Conservation (phyloP, 2,888 invertebrate genomes). For the Cheilosia vulpina region DNA sequence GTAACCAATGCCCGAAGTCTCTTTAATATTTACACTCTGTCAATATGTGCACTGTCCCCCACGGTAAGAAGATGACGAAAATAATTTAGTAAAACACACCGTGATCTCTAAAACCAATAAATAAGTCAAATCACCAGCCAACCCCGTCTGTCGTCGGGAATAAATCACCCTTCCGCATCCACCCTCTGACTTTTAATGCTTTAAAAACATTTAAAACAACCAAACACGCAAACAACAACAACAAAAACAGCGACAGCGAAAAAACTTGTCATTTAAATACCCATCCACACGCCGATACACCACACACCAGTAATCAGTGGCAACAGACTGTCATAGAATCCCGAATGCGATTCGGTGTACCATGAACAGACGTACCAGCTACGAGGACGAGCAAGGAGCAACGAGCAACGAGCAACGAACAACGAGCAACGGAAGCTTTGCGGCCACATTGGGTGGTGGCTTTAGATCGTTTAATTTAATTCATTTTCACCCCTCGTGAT, state of each 20-base stretch:
- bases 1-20: not conserved
- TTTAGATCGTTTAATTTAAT: constrained; percentile 74
- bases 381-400: not conserved
- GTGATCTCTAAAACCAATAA: constrained; percentile 57
- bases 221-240: constrained; percentile 18
- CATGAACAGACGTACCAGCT: constrained; percentile 10
- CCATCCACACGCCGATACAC: constrained; percentile 58
- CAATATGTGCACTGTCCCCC: constrained; percentile 22
- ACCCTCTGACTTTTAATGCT: constrained; percentile 40
- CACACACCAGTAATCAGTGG: constrained; percentile 53
- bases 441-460: constrained; percentile 54
- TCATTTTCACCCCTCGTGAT: constrained; percentile 72
- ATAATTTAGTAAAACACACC: constrained; percentile 60
- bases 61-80: constrained; percentile 47
- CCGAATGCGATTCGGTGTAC: constrained; percentile 33
- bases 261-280: constrained; percentile 69
- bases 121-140: constrained; percentile 69
- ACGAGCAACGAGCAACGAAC: not conserved
- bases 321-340: constrained; percentile 58
- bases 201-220: constrained; percentile 63
- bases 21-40: constrained; percentile 54
- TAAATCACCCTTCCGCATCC: constrained; percentile 60
- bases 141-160: constrained; percentile 52
- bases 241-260: not conserved
- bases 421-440: constrained; percentile 29